These are phyloP conservation scores for Campoplex capitator DNA, from an alignment of 2,888 invertebrate genomes.

Conservation along the genomic window DNA sequence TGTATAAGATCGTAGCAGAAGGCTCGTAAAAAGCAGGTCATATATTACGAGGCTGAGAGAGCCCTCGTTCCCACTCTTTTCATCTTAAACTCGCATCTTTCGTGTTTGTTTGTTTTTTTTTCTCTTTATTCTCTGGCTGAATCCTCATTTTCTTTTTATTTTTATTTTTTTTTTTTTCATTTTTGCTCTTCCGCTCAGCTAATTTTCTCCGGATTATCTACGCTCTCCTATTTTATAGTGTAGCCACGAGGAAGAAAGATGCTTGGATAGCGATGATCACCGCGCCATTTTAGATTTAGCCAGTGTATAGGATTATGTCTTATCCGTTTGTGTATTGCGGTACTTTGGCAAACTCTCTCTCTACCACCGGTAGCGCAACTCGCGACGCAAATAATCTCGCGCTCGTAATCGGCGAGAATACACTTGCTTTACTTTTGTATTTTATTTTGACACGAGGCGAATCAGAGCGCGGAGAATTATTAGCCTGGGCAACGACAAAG, in stretches of 20 bases:
- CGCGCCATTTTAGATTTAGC: background rate
- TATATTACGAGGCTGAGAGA: slow-evolving; percentile 59
- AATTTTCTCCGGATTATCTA: slow-evolving; percentile 56
- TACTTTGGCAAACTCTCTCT: slow-evolving; percentile 29
- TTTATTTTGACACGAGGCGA: slow-evolving; percentile 5
- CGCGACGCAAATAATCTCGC: slow-evolving; percentile 32
- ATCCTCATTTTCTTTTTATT: slow-evolving; percentile 4
- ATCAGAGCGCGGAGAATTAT: slow-evolving; percentile 52
- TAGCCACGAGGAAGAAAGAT: background rate
- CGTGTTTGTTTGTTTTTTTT: background rate
- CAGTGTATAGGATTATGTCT: background rate
- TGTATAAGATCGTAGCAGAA: slow-evolving; percentile 23
- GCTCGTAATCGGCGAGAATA: slow-evolving; percentile 34
- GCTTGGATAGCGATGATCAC: background rate
- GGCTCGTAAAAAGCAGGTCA: slow-evolving; percentile 69
- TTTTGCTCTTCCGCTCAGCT: slow-evolving; percentile 58
- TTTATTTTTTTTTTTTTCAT: slow-evolving; percentile 30
- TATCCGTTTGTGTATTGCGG: slow-evolving; percentile 35
- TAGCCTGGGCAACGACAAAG: background rate
- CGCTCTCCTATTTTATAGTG: slow-evolving; percentile 34
- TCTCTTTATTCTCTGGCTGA: background rate
- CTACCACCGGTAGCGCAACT: slow-evolving; percentile 23
- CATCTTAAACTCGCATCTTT: slow-evolving; percentile 14
- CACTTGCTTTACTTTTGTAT: background rate
- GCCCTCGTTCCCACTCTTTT: slow-evolving; percentile 65